Evolutionary conservation across 2,888 invertebrate species (phyloP), one percentile per base, ranked within the genome.

Genomic region (Chymomyza caudatula): DNA sequence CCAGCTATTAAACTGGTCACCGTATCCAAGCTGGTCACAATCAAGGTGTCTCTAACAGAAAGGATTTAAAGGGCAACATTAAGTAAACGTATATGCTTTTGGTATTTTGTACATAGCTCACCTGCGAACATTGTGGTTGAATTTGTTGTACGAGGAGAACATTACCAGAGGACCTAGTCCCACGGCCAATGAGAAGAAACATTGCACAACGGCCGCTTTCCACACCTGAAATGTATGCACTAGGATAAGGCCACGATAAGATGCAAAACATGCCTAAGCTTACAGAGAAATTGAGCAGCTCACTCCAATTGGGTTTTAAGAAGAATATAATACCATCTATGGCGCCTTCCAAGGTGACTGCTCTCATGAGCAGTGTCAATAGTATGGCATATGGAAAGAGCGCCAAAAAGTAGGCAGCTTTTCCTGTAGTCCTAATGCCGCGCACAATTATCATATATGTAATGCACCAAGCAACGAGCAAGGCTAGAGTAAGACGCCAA

Each of bases 1-100:
- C 96, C 96, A 0, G 96, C 95, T 56, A 96, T 89, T 17, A 96
- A 87, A 78, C 95, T 95, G 0, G 96, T 96, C 71, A 95, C 93
- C 0, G 96, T 96, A 85, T 96, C 96, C 84, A 96, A 89, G 0
- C 94, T 93, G 0, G 95, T 95, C 11, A 96, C 95, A 62, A 96
- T 94, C 92, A 95, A 92, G 0, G 95, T 94, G 86, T 96, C 96
- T 80, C 95, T 94, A 87, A 52, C 90, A 83, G 0, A 19, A 6
- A 11, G 19, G 4, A 22, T 23, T 47, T 51, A 11, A 37, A 37
- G 3, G 11, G 3, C 6, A 17, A 19, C 3, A 17, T 55, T 37
- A 37, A n/a, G 29, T 19, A 44, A 13, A 57, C 5, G n/a, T 4
- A 42, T 15, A 15, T 20, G 6, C 6, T n/a, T 3, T 13, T 56